A percentile compares a stretch with the other conserved stretches of the same genome.
These are phyloP conservation scores for Laspeyria flexula DNA, from an alignment of 2,888 invertebrate species.

Conservation along the genomic window DNA sequence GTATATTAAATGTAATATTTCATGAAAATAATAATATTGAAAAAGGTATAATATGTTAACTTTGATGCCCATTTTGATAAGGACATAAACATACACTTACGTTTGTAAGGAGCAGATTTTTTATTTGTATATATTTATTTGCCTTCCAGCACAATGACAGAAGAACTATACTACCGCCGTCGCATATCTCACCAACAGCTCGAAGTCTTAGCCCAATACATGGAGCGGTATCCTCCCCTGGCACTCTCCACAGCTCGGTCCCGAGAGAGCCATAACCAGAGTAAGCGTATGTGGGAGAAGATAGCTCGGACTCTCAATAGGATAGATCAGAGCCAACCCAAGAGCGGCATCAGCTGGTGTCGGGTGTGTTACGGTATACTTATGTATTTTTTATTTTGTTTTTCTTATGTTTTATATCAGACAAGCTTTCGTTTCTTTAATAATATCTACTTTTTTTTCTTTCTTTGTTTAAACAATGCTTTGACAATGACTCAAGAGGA, in stretches of 20 bases:
- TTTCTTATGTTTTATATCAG: too few relatives aligned
- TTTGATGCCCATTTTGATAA: too few relatives aligned
- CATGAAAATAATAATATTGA: too few relatives aligned
- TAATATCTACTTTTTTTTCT: too few relatives aligned
- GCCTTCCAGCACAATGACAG: slow-evolving; percentile 25
- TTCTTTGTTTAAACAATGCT: too few relatives aligned
- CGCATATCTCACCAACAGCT: slow-evolving; percentile 37
- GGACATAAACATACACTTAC: too few relatives aligned
- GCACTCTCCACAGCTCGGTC: slow-evolving; percentile 43
- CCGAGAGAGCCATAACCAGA: slow-evolving; percentile 32
- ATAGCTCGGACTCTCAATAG: slow-evolving; percentile 44
- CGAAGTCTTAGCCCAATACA: slow-evolving; percentile 44
- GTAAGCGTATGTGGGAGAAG: slow-evolving; percentile 44
- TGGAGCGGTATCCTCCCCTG: slow-evolving; percentile 45
- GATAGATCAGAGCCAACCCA: slow-evolving; percentile 32
- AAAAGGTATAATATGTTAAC: too few relatives aligned
- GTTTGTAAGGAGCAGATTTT: neutral
- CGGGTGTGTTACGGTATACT: slow-evolving; percentile 22
- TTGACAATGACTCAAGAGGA: too few relatives aligned
- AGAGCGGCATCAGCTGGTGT: slow-evolving; percentile 41
- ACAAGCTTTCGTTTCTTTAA: neutral
- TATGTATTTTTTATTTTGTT: neutral
- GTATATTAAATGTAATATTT: too few relatives aligned
- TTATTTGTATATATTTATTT: neutral
- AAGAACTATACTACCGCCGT: slow-evolving; percentile 24